Base-by-base conservation (phyloP, 23 tunicate genomes). In the Styela clava region DNA sequence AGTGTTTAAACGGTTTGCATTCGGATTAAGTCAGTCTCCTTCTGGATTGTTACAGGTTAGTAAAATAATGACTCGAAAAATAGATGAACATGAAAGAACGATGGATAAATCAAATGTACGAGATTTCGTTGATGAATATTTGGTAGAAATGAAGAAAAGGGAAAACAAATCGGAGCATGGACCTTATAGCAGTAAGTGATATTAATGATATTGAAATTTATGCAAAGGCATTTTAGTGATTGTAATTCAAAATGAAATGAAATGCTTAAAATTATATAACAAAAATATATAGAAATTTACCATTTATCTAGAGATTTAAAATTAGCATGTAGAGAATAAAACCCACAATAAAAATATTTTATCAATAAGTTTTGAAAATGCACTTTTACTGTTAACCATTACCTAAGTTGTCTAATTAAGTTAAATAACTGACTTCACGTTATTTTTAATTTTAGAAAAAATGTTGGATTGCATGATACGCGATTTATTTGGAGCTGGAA, bases 101-200 rank as follows among this genome's bases (percentile, higher is more conserved):
- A 63, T 79, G 16, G 51, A 79, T 63, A 2, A 24, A 12, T 29
- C 31, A 9, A 64, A 33, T 24, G 52, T 35, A 19, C 28, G 72
- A 21, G 83, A 79, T 79, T 79, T 79, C 33, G 63, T 79, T 21
- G 83, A 79, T 34, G 83, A 64, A 29, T 79, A 28, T 63, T 34
- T 79, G 28, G 23, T 34, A 1, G 83, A 79, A 64, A 63, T 61
- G 83, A 51, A 52, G 32, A 31, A 79, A 71, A 71, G 16, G 24
- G 77, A 34, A 18, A 35, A 12, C 56, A 12, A 44, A 12, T 5
- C 56, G 12, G 12, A 44, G 12, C n/a, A n/a, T n/a, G 56, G 7
- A 44, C 56, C 56, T 44, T 44, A 44, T 12, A 44, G 56, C 12
- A 44, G 56, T 44, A 44, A 44, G 56, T 44, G 7, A 5, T 44